A percentile compares a stretch with the other conserved stretches of the same genome.
These are phyloP conservation scores for Oreochromis spilurus DNA, from an alignment of 2,113 vertebrate species.

Conservation along the genomic window DNA sequence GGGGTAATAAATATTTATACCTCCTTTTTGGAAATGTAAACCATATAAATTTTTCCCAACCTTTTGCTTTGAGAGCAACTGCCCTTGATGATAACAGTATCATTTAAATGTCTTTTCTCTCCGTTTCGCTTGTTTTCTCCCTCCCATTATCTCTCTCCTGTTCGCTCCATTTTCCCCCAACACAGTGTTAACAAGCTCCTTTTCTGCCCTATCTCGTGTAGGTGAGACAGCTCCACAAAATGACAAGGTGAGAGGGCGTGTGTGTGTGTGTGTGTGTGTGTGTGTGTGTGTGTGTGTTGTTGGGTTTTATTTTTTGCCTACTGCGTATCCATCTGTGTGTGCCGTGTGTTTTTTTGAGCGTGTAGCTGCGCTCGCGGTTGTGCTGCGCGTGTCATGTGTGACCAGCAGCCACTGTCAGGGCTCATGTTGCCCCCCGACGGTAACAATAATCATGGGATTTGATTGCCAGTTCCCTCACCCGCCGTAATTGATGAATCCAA, in stretches of 20 bases:
- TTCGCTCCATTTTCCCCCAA: conserved; percentile 27
- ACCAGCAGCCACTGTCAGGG: conserved; percentile 49
- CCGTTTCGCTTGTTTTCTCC: conserved; percentile 30
- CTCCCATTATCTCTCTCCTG: conserved; percentile 34
- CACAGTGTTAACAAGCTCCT: conserved; percentile 59
- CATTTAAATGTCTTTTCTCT: conserved; percentile 57
- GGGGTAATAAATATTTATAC: conserved; percentile 58
- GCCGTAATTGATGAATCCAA: conserved; percentile 92
- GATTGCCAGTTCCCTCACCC: conserved; percentile 79
- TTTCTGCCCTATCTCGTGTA: conserved; percentile 44
- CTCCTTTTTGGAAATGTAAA: conserved; percentile 52
- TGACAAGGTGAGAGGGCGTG: conserved; percentile 45
- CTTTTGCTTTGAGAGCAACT: conserved; percentile 42
- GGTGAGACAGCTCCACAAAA: conserved; percentile 39
- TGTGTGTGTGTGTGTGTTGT: background rate
- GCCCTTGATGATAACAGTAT: conserved; percentile 55
- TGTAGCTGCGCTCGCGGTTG: background rate
- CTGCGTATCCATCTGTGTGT: background rate
- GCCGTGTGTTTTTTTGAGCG: background rate
- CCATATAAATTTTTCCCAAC: conserved; percentile 37
- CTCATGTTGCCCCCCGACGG: conserved; percentile 51
- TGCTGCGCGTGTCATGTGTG: conserved; percentile 1
- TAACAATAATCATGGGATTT: conserved; percentile 84
- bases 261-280: background rate
- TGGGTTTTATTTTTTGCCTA: background rate